A percentile compares a stretch with the other conserved stretches of the same genome.
These are phyloP conservation scores for Virgularia gustaviana DNA, from an alignment of 92 coral and sea anemone genomes.

Conservation along the genomic window DNA sequence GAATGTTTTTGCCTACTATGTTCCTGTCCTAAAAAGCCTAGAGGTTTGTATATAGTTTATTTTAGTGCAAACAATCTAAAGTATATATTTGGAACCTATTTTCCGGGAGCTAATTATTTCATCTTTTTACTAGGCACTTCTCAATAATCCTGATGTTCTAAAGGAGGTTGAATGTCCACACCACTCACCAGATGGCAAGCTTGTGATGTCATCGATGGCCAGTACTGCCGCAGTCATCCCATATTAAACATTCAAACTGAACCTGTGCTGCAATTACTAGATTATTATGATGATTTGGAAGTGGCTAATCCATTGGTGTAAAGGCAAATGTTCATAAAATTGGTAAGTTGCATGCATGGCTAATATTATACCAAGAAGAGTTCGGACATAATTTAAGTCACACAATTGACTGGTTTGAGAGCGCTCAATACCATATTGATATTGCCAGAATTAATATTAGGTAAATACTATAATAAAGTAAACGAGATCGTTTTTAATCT, in stretches of 20 bases:
- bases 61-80: too few relatives aligned
- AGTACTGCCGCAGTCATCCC: background rate
- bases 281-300: background rate
- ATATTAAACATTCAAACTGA: background rate
- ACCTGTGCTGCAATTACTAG: background rate
- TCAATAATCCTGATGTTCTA: slow-evolving; percentile 17
- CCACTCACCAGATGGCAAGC: background rate
- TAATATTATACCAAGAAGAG: too few relatives aligned
- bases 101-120: too few relatives aligned
- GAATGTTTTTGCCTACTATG: slow-evolving; percentile 13
- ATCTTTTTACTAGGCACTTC: slow-evolving; percentile 1
- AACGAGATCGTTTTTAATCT: too few relatives aligned
- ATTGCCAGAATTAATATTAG: too few relatives aligned
- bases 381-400: too few relatives aligned
- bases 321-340: background rate
- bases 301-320: background rate
- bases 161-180: background rate
- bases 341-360: background rate
- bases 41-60: too few relatives aligned
- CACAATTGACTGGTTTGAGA: too few relatives aligned
- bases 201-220: background rate
- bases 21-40: slow-evolving; percentile 22
- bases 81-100: too few relatives aligned
- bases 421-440: too few relatives aligned
- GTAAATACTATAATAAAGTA: too few relatives aligned